Evolutionary conservation across 2,113 vertebrate genomes (phyloP).

Genomic region (Clarias macrocephalus): DNA sequence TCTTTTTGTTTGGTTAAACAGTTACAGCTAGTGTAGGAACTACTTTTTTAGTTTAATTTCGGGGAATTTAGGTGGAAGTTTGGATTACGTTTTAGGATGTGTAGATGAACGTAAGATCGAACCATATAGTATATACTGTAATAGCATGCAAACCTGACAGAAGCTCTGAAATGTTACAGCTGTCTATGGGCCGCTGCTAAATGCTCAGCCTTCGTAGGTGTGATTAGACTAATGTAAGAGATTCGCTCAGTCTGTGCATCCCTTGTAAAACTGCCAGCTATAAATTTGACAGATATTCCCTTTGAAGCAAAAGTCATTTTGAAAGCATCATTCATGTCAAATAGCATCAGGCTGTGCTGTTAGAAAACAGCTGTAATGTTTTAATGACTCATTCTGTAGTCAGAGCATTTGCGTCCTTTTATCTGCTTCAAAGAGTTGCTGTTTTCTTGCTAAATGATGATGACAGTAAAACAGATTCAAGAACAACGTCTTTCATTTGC

Average conservation of each 20-base stretch:
- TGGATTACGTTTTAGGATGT: not conserved
- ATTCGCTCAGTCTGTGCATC: not conserved
- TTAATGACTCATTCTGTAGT: slow-evolving; percentile 16
- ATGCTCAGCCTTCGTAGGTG: not conserved
- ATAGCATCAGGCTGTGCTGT: slow-evolving; percentile 4
- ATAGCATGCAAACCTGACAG: not conserved
- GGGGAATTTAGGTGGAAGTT: not conserved
- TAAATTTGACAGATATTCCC: not conserved
- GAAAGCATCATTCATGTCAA: not conserved
- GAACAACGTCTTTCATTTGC: slow-evolving; percentile 44
- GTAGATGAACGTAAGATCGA: slow-evolving; percentile 13
- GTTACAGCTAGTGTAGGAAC: not conserved
- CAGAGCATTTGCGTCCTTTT: not conserved
- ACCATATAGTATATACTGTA: not conserved
- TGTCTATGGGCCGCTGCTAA: not conserved
- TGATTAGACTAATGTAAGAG: slow-evolving; percentile 5
- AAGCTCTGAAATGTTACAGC: not conserved
- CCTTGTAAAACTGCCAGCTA: not conserved
- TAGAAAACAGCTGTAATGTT: slow-evolving; percentile 4
- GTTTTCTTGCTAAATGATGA: slow-evolving; percentile 52
- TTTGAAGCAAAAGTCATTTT: slow-evolving; percentile 9
- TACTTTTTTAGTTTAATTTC: not conserved
- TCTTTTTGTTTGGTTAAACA: not conserved
- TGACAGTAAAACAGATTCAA: slow-evolving; percentile 51
- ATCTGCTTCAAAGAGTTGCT: slow-evolving; percentile 12